These are phyloP conservation scores for Sinhomidia bicolor DNA, from an alignment of 2,888 invertebrate genomes.

Conservation along the genomic window DNA sequence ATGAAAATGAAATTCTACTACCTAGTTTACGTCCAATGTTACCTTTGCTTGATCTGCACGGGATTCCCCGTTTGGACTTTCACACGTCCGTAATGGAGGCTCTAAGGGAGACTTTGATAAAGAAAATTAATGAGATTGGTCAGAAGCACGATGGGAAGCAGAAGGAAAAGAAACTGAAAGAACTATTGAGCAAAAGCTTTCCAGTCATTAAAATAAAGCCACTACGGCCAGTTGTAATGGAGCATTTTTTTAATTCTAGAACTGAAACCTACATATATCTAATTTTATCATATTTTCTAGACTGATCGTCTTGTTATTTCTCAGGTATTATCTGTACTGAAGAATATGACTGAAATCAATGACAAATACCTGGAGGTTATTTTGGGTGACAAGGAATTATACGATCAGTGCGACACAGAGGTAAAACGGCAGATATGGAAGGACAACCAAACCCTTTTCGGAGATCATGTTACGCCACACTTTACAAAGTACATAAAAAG, in stretches of 20 bases:
- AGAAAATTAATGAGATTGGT: constrained; percentile 92
- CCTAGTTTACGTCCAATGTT: constrained; percentile 97
- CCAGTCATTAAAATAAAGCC: constrained; percentile 95
- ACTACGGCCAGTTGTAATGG: constrained; percentile 92
- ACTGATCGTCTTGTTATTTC: no score
- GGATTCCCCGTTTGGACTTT: constrained; percentile 95
- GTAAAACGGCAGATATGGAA: constrained; percentile 99
- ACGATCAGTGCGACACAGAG: constrained; percentile 96
- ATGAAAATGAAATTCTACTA: constrained; percentile 94
- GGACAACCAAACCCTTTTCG: constrained; percentile 97
- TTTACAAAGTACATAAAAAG: constrained; percentile 96
- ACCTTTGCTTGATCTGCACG: constrained; percentile 96
- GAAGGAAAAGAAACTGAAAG: constrained; percentile 92
- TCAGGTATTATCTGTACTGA: constrained; percentile 89
- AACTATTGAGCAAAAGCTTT: constrained; percentile 95
- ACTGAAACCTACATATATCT: no score
- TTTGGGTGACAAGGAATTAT: constrained; percentile 91
- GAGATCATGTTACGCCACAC: constrained; percentile 97
- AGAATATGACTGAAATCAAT: constrained; percentile 96
- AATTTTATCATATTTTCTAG: no score
- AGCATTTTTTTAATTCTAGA: no score
- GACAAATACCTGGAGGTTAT: constrained; percentile 87
- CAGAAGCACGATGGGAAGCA: constrained; percentile 86
- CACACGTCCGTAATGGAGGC: constrained; percentile 96
- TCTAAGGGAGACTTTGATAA: constrained; percentile 87